Conservation (phyloP, 2,888 invertebrate species). For the Nemapogon koenigi region DNA sequence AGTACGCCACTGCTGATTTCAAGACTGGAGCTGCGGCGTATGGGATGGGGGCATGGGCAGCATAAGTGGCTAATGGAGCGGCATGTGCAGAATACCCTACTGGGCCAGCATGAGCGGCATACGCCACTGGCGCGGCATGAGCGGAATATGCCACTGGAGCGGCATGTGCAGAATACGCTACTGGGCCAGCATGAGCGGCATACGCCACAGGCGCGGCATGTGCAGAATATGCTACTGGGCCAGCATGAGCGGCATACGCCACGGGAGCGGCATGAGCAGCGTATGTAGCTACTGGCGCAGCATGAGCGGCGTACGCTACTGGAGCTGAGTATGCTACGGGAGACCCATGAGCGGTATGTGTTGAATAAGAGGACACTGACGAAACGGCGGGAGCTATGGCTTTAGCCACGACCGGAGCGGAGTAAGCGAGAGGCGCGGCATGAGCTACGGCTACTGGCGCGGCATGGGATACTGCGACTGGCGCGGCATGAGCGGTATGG, state of each 20-base stretch:
- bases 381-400: slow-evolving; percentile 16
- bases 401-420: slow-evolving; percentile 15
- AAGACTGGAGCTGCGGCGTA: slow-evolving; percentile 34
- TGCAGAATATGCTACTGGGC: slow-evolving; percentile 17
- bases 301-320: slow-evolving; percentile 20
- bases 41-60: slow-evolving; percentile 26
- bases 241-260: slow-evolving; percentile 13
- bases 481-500: slow-evolving; percentile 23
- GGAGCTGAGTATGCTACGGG: slow-evolving; percentile 21
- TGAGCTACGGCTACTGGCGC: slow-evolving; percentile 21
- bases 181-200: slow-evolving; percentile 20
- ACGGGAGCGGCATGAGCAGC: slow-evolving; percentile 28
- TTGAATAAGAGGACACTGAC: slow-evolving; percentile 16
- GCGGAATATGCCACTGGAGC: slow-evolving; percentile 16
- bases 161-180: slow-evolving; percentile 20
- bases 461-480: slow-evolving; percentile 21
- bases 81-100: slow-evolving; percentile 21
- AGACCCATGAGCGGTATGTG: slow-evolving; percentile 13
- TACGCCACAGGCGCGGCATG: slow-evolving; percentile 21
- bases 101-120: slow-evolving; percentile 20
- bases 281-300: slow-evolving; percentile 23
- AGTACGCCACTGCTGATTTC: slow-evolving; percentile 53
- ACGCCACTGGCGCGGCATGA: slow-evolving; percentile 10
- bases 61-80: slow-evolving; percentile 18
- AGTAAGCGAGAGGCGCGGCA: slow-evolving; percentile 13